Evolutionary conservation across 53 echinoderm and acorn worm genomes (phyloP).

Genomic region (Astropecten irregularis): DNA sequence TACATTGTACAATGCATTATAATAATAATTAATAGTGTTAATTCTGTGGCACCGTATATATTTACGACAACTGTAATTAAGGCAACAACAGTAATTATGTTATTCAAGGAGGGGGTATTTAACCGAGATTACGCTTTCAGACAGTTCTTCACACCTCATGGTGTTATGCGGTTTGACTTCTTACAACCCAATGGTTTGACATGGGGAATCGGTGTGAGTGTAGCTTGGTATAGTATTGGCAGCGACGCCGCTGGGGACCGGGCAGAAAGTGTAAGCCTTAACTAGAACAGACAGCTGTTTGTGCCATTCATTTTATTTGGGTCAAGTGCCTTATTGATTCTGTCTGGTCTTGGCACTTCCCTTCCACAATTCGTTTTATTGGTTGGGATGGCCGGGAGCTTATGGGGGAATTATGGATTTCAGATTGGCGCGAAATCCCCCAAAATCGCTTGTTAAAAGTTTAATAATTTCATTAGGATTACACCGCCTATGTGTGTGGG

Average conservation of each 20-base stretch:
- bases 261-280: no score
- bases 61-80: no score
- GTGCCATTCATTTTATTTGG: conserved; percentile 1
- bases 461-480: neutral
- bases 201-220: neutral
- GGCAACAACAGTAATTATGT: no score
- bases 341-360: neutral
- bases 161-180: neutral
- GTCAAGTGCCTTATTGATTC: conserved; percentile 28
- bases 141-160: neutral
- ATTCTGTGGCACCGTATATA: no score
- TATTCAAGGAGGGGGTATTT: no score
- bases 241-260: no score
- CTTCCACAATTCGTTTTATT: neutral
- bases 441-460: neutral
- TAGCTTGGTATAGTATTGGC: no score
- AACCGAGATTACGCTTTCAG: no score
- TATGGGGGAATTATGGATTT: neutral
- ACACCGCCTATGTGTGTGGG: no score
- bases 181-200: neutral
- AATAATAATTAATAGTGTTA: no score
- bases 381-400: neutral
- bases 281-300: conserved; percentile 19
- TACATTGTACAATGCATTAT: no score
- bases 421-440: conserved; percentile 10